Base-by-base conservation (phyloP, 2,113 vertebrate species). In the Scomber scombrus region DNA sequence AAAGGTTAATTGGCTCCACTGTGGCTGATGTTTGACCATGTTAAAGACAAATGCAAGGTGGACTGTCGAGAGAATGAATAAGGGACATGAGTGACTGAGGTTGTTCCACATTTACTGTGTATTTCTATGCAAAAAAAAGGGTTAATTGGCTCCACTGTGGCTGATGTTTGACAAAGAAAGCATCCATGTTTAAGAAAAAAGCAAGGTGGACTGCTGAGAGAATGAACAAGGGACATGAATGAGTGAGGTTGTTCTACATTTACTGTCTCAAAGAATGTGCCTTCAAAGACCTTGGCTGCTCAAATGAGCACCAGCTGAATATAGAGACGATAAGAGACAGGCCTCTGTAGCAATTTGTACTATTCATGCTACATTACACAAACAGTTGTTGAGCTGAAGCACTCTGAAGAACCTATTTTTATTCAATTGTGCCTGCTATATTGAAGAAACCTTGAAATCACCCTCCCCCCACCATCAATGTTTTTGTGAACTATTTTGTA, bases 291-390 rank as follows among this genome's bases (percentile, higher is more conserved):
- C 69, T 82, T 77, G 73, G 67, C 71, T 80, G 69, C 77, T 82
- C 64, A 56, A 72, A 67, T 19, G 67, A 84, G 72, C 73, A 51
- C 55, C 58, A 66, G 65, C 65, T 5, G 10, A 79, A 82, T 80
- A 78, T 49, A 67, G 73, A 86, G 57, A 81, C 81, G 78, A 87
- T 84, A 83, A 92, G 83, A 82, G 85, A 78, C 67, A 77, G 80
- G 62, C 66, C 49, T 86, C 75, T 78, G 65, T 63, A 80, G 75
- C 85, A 81, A 89, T 91, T 89, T 89, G 88, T 89, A 81, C 78
- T 68, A 71, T 92, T 92, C 90, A 88, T 86, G 88, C 88, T 85
- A 88, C 91, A 85, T 93, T 90, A 89, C 87, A 88, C 89, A 81
- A 88, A 86, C 86, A 82, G 80, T 76, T 63, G 65, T 70, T 66